Base-by-base conservation (phyloP, 1,140 invertebrate species). In the Heterodera carotae region DNA sequence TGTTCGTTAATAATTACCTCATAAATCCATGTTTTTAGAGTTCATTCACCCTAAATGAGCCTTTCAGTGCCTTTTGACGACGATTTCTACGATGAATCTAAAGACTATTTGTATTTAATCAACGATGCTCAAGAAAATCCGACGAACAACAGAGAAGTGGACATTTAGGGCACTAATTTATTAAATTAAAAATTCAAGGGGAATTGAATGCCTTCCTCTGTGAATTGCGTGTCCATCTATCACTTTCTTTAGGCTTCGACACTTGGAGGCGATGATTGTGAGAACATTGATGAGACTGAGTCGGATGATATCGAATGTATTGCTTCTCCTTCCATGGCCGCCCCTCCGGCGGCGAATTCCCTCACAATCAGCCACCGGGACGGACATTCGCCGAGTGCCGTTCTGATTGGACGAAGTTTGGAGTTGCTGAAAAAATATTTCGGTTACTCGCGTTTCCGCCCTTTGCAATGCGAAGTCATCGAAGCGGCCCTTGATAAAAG, bases 371-470 rank as follows among this genome's bases (percentile, higher is more conserved):
- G n/a, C n/a, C n/a, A n/a, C 39, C 2, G 7, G 15, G 48, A 56
- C 5, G 48, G 22, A 22, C 12, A 56, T 56, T 56, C 48, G 12
- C 22, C 22, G 12, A 4, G 12, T 18, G 36, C 69, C 10, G 39
- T 56, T 7, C 75, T 29, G 27, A 4, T 18, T 36, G 48, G 18
- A 48, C 27, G 66, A 76, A 34, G 36, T 31, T 36, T 76, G 27
- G 53, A 56, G 34, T 15, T 76, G n/a, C 34, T 76, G n/a, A 76
- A 76, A 34, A 76, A 76, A 59, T 76, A 76, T 48, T 76, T 76
- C 36, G 75, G 75, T 10, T 75, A 60, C 39, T 76, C 75, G 29
- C 75, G 64, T n/a, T 78, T 78, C 36, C 77, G 77, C 29, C 77
- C 77, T 31, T 25, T 68, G 25, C 77, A 78, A 69, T 78, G 39